Evolutionary conservation across 2,888 invertebrate species (phyloP).

Genomic region (Pollenia amentaria): DNA sequence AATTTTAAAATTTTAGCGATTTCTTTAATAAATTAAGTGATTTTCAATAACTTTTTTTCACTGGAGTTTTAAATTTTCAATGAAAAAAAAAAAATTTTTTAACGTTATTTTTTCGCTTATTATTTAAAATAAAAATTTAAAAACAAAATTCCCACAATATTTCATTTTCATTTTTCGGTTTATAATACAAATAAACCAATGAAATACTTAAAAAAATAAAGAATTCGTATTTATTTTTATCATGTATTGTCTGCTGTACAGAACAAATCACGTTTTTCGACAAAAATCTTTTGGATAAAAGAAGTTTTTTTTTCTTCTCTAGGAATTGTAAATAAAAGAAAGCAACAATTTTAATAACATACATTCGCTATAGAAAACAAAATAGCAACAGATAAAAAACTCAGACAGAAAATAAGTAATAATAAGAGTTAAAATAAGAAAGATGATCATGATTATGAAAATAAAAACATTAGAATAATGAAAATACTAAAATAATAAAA

Average conservation of each 20-base stretch:
- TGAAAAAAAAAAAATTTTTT: too few relatives aligned
- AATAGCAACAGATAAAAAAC: neutral
- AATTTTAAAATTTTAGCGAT: too few relatives aligned
- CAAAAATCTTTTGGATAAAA: constrained; percentile 50
- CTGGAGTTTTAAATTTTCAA: too few relatives aligned
- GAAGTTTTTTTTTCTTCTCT: neutral
- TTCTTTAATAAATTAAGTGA: too few relatives aligned
- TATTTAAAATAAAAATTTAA: neutral
- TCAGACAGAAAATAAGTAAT: neutral
- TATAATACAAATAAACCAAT: neutral
- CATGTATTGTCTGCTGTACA: constrained; percentile 26
- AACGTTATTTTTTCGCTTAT: too few relatives aligned
- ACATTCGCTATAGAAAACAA: neutral
- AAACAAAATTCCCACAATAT: constrained; percentile 59
- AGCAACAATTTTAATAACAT: constrained; percentile 42
- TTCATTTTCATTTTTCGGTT: constrained; percentile 13
- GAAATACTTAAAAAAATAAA: neutral
- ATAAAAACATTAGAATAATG: constrained; percentile 18
- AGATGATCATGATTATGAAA: constrained; percentile 45
- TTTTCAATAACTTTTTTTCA: too few relatives aligned
- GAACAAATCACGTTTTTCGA: constrained; percentile 69
- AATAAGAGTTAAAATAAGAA: constrained; percentile 1
- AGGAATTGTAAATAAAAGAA: constrained; percentile 33
- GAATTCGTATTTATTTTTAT: constrained; percentile 19
- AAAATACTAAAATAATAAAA: constrained; percentile 17